Conservation (phyloP, 1,140 invertebrate genomes). For the Leguminivora glycinivorella region DNA sequence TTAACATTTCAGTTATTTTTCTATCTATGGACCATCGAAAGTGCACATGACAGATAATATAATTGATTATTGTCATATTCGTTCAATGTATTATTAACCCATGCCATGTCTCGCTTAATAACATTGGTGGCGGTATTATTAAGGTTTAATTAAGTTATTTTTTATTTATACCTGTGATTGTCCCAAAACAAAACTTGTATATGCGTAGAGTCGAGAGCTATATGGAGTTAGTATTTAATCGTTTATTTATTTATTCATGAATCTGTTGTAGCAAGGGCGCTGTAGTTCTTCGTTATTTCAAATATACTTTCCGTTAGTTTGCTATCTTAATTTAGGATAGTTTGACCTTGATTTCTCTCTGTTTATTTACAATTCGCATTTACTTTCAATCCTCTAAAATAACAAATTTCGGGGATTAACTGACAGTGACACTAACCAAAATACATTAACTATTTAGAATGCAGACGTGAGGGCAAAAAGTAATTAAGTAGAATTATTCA, state of each 20-base stretch:
- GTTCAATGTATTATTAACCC: slow-evolving; percentile 22
- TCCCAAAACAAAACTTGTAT: slow-evolving; percentile 51
- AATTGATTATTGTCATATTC: slow-evolving; percentile 37
- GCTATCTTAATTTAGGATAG: not conserved
- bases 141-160: slow-evolving; percentile 46
- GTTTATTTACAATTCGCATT: too few species aligned
- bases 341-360: not conserved
- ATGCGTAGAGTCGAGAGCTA: slow-evolving; percentile 56
- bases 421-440: too few species aligned
- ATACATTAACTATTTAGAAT: too few species aligned
- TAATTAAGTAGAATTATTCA: not conserved
- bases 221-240: not conserved
- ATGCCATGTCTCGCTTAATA: slow-evolving; percentile 54
- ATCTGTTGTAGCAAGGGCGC: slow-evolving; percentile 7
- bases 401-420: too few species aligned
- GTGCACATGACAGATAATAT: slow-evolving; percentile 64
- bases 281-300: not conserved
- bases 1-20: slow-evolving; percentile 19
- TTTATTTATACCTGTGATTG: slow-evolving; percentile 41
- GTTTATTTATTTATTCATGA: slow-evolving; percentile 18
- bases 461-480: not conserved
- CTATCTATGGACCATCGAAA: slow-evolving; percentile 63
- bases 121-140: slow-evolving; percentile 67
- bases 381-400: too few species aligned
- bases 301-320: not conserved